A percentile compares a stretch with the other conserved stretches of the same genome.
Evolutionary conservation across 2,888 invertebrate genomes (phyloP).

Genomic region (Meghimatium bilineatum): DNA sequence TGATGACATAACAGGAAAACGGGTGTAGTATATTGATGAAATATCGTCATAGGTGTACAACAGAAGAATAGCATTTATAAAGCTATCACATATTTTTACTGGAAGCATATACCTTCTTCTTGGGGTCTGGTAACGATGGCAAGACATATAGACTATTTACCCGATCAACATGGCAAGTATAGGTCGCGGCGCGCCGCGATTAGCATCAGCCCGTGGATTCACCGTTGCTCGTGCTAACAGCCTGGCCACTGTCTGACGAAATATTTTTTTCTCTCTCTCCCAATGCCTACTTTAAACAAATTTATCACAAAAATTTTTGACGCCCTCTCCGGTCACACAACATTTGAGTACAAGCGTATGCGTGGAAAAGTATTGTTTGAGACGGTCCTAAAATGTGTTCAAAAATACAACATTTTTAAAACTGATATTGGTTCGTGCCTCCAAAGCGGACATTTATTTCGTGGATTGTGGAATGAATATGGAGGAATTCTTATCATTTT

Average conservation of each 20-base stretch:
- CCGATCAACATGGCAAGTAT: not conserved
- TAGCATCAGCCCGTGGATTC: not conserved
- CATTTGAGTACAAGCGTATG: not conserved
- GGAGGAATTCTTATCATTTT: not conserved
- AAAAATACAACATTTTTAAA: too few species aligned
- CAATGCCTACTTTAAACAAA: not conserved
- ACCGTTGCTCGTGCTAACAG: not conserved
- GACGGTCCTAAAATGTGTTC: not conserved
- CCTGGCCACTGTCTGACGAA: not conserved
- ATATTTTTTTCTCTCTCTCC: too few species aligned
- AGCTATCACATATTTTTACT: not conserved
- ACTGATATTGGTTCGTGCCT: too few species aligned
- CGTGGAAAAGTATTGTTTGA: not conserved
- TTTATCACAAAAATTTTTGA: not conserved
- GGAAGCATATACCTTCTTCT: not conserved
- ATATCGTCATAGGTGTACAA: too few species aligned
- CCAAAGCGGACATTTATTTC: too few species aligned
- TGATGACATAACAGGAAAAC: too few species aligned
- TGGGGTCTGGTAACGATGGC: not conserved
- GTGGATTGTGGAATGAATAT: not conserved
- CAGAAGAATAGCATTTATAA: too few species aligned
- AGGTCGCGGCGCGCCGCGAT: conserved; percentile 3
- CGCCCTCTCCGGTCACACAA: not conserved
- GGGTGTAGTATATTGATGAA: too few species aligned
- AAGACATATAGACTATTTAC: not conserved